phyloP scores from a whole-genome alignment of 2,888 invertebrate species.

The Oscheius sp. region DNA sequence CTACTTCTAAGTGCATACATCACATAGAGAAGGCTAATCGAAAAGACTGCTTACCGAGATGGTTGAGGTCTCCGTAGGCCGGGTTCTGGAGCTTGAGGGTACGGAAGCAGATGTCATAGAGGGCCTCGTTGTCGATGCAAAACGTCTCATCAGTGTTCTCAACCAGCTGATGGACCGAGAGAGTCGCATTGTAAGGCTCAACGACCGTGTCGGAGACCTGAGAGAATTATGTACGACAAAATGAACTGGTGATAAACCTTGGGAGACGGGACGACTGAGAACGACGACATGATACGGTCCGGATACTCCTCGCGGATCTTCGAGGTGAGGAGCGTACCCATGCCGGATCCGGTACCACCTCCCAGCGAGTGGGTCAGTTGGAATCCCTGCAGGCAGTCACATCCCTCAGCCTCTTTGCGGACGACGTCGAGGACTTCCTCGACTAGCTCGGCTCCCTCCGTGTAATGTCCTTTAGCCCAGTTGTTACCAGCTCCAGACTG shows the following conservation, averaged over 20 bases:
- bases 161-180: constrained; percentile 76
- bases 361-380: too few species aligned
- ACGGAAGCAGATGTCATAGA: not conserved
- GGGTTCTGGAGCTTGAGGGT: constrained; percentile 80
- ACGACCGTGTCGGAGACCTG: constrained; percentile 80
- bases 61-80: constrained; percentile 80
- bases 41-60: constrained; percentile 73
- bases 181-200: constrained; percentile 78
- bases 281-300: constrained; percentile 97
- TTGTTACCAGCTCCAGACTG: constrained; percentile 81
- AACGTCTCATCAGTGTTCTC: constrained; percentile 57
- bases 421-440: constrained; percentile 79
- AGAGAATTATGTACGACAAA: not conserved
- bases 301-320: constrained; percentile 97
- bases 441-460: constrained; percentile 83
- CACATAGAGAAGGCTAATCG: not conserved
- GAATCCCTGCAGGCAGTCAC: too few species aligned
- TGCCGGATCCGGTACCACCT: constrained; percentile 85
- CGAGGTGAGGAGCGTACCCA: constrained; percentile 90
- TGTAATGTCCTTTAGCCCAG: constrained; percentile 81
- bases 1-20: too few species aligned
- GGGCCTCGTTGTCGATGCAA: too few species aligned
- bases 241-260: constrained; percentile 75
- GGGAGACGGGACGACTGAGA: constrained; percentile 77
- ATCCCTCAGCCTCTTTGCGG: constrained; percentile 82